These are phyloP conservation scores for Rhogogaster chlorosoma DNA, from an alignment of 2,888 invertebrate genomes.

Conservation along the genomic window DNA sequence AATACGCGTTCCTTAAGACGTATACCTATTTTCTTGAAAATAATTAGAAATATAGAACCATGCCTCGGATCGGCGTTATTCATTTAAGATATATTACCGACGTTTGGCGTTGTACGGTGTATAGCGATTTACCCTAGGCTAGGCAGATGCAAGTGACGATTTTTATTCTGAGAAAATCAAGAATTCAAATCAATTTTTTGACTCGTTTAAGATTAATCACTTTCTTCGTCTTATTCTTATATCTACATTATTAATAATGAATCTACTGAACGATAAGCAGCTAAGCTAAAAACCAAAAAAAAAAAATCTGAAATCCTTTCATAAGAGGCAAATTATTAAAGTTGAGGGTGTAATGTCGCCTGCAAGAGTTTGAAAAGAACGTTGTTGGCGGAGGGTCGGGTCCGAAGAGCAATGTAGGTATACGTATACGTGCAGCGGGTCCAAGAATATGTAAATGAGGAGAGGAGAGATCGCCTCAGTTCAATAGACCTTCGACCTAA, in stretches of 20 bases:
- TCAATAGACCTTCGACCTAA: constrained; percentile 78
- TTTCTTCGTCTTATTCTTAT: not conserved
- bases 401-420: not conserved
- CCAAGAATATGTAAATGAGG: constrained; percentile 75
- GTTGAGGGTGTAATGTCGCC: not conserved
- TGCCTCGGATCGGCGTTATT: not conserved
- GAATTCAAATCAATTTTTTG: not conserved
- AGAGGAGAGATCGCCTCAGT: constrained; percentile 73
- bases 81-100: not conserved
- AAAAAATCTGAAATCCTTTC: not conserved
- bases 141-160: not conserved
- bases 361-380: not conserved
- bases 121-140: not conserved
- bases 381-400: not conserved
- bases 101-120: not conserved
- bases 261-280: not conserved
- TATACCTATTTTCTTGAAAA: not conserved
- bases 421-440: constrained; percentile 20
- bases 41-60: not conserved
- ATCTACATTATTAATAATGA: not conserved
- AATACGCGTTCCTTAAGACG: constrained; percentile 12
- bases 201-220: not conserved
- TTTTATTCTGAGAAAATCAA: not conserved
- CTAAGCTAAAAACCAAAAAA: not conserved
- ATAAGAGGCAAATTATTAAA: not conserved